Base-by-base conservation (phyloP, 2,113 vertebrate genomes). In the Pheucticus melanocephalus region DNA sequence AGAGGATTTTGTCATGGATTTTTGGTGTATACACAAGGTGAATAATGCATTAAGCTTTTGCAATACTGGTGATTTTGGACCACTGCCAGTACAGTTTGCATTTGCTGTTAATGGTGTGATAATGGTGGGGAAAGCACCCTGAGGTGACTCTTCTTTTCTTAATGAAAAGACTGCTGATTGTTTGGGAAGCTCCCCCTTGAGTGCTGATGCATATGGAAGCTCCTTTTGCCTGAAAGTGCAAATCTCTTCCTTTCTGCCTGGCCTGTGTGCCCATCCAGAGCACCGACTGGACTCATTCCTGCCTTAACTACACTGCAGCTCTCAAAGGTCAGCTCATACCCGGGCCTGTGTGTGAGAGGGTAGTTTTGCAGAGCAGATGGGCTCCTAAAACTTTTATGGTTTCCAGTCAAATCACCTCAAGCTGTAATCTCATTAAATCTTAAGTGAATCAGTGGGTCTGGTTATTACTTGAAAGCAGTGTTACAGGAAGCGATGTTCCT, bases 361-460 rank as follows among this genome's bases (percentile, higher is more conserved):
- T 96, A 56, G 88, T 86, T 90, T 94, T 71, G 92, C 80, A 75
- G 76, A 96, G 90, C 96, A 97, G 95, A 96, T 97, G 96, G 95
- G 76, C 96, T 96, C 90, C 94, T 97, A 97, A 96, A 96, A 97
- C 83, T 97, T 97, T 97, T 96, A 96, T 90, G 93, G 92, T 96
- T 94, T 94, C 90, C 92, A 94, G 92, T 95, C 95, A 93, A 96
- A 96, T 96, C 95, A 96, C 94, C 93, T 96, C 95, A 96, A 97
- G 96, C 96, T 97, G 96, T 96, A 96, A 97, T 97, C 96, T 96
- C 95, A 95, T 97, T 96, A 97, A 96, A 93, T 76, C 93, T 60
- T 96, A 96, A 96, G 93, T 95, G 93, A 96, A 96, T 96, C 96
- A 82, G 90, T 86, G 93, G 92, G 92, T 96, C 96, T 97, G 95